phyloP scores from a whole-genome alignment of 2,113 vertebrate species.

The Cervus canadensis region DNA sequence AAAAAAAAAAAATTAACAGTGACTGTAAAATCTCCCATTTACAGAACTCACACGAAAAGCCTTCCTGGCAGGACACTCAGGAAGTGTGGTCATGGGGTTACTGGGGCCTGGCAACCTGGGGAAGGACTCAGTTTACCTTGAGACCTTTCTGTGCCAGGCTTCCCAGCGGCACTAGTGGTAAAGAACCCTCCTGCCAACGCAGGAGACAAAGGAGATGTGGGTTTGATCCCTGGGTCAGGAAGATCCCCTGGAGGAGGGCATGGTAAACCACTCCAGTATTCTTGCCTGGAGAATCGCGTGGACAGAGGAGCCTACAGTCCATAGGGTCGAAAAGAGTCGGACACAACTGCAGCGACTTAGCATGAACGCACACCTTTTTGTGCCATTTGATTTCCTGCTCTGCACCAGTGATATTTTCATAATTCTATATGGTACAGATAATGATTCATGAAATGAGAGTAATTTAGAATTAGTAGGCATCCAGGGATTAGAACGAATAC shows the following conservation, averaged over 20 bases:
- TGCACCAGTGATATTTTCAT: not conserved
- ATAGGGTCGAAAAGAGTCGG: not conserved
- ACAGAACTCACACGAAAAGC: accelerated
- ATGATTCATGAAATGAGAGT: constrained; percentile 33
- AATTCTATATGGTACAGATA: not conserved
- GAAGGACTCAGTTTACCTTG: accelerated
- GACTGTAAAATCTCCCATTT: not conserved
- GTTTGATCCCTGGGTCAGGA: not conserved
- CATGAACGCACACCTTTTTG: accelerated
- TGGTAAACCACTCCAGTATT: not conserved
- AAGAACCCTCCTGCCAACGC: not conserved
- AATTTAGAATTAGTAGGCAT: constrained; percentile 28
- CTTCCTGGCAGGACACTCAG: too few relatives aligned
- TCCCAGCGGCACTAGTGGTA: not conserved
- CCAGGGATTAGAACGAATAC: not conserved
- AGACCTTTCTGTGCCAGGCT: accelerated
- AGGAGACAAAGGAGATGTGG: accelerated
- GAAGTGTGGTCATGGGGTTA: accelerated
- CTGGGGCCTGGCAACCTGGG: too few relatives aligned
- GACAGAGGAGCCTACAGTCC: not conserved
- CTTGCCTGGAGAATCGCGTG: not conserved
- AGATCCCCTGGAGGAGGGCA: not conserved
- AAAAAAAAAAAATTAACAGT: not conserved
- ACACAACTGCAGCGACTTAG: not conserved
- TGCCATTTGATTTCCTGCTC: not conserved